phyloP scores from a whole-genome alignment of 2,888 invertebrate genomes.

The Toxonevra muliebris region DNA sequence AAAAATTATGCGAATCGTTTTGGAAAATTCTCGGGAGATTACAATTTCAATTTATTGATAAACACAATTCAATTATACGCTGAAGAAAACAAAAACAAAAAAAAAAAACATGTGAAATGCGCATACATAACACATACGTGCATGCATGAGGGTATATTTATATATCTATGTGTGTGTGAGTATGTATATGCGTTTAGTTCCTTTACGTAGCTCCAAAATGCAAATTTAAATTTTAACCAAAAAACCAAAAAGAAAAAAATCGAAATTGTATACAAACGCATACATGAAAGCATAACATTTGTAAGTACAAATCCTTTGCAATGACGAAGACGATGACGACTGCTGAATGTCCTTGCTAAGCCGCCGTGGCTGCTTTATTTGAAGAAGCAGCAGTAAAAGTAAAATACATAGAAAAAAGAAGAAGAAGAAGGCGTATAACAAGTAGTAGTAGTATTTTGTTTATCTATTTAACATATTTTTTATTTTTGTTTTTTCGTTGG shows the following conservation, averaged over 20 bases:
- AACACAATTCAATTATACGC: slow-evolving; percentile 44
- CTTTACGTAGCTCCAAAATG: slow-evolving; percentile 22
- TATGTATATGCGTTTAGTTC: too few relatives aligned
- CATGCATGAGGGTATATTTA: too few relatives aligned
- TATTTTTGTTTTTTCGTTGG: slow-evolving; percentile 42
- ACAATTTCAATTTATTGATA: slow-evolving; percentile 47
- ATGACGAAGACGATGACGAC: neutral
- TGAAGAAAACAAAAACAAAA: slow-evolving; percentile 16
- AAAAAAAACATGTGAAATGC: too few relatives aligned
- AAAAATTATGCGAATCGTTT: slow-evolving; percentile 38
- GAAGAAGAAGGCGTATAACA: slow-evolving; percentile 15
- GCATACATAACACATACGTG: too few relatives aligned
- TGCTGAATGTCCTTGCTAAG: slow-evolving; percentile 18
- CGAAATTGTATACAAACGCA: slow-evolving; percentile 13
- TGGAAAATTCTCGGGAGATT: slow-evolving; percentile 42
- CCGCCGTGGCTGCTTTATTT: slow-evolving; percentile 17
- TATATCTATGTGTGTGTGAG: too few relatives aligned
- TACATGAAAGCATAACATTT: neutral
- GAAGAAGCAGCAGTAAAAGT: slow-evolving; percentile 2
- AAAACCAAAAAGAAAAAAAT: too few relatives aligned
- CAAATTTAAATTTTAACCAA: slow-evolving; percentile 34
- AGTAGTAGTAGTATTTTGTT: slow-evolving; percentile 19
- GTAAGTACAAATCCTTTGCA: neutral
- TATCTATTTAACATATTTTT: slow-evolving; percentile 51
- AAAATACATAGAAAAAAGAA: too few relatives aligned